phyloP scores from a whole-genome alignment of 2,113 vertebrate species.

The Neodontobutis hainanensis region DNA sequence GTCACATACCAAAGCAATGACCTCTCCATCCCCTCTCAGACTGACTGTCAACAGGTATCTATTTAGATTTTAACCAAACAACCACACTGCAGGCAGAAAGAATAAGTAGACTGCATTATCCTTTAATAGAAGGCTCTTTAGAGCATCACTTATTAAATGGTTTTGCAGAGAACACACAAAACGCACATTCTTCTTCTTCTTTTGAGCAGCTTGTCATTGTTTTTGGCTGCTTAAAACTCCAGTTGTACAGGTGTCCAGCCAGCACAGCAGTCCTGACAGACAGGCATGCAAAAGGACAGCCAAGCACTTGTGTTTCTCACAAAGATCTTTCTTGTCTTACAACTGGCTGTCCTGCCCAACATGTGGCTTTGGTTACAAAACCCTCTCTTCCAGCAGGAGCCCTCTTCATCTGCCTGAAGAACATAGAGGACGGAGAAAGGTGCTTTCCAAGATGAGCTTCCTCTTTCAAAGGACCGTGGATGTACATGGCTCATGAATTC shows the following conservation, averaged over 20 bases:
- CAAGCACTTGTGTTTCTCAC: constrained; percentile 79
- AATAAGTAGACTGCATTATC: not conserved
- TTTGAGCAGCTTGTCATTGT: constrained; percentile 40
- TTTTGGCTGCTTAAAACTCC: constrained; percentile 72
- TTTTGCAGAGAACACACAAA: constrained; percentile 32
- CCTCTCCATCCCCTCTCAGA: constrained; percentile 28
- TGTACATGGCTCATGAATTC: constrained; percentile 63
- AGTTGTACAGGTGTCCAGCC: constrained; percentile 74
- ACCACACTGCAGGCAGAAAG: not conserved
- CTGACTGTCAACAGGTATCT: constrained; percentile 4
- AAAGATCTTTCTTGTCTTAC: constrained; percentile 82
- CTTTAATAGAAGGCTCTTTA: constrained; percentile 32
- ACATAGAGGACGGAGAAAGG: constrained; percentile 66
- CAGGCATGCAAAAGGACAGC: constrained; percentile 77
- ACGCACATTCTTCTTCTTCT: constrained; percentile 43
- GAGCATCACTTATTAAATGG: constrained; percentile 43
- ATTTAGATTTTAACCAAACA: constrained; percentile 11
- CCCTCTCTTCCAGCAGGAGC: constrained; percentile 55
- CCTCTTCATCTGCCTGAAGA: constrained; percentile 65
- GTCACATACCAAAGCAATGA: constrained; percentile 71
- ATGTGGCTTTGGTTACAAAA: constrained; percentile 75
- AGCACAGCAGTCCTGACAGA: constrained; percentile 66
- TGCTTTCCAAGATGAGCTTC: constrained; percentile 69
- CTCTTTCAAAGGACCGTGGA: constrained; percentile 70
- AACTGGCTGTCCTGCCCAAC: constrained; percentile 70